Conservation (phyloP, 2,113 vertebrate species). For the Mesembrinibis cayennensis region DNA sequence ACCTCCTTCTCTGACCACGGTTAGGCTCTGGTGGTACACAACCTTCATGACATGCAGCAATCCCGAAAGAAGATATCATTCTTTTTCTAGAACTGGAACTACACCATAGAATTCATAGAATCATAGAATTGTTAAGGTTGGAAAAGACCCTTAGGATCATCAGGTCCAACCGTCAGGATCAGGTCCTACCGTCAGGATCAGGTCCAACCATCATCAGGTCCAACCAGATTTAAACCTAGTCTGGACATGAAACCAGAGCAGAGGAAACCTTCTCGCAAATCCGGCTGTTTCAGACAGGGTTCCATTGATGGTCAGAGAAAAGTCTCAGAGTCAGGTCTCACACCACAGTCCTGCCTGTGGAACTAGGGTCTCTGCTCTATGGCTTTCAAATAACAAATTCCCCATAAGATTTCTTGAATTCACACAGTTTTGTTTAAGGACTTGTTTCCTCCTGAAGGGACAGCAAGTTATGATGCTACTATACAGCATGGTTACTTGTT, state of each 20-base stretch:
- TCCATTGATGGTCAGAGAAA: neutral
- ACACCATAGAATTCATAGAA: too few relatives aligned
- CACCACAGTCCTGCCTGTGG: neutral
- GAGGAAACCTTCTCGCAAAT: neutral
- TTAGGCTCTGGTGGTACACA: neutral
- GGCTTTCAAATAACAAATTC: neutral
- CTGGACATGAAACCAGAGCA: neutral
- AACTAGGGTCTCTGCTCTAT: neutral
- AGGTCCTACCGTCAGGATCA: too few relatives aligned
- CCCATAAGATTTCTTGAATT: neutral
- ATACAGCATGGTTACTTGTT: neutral
- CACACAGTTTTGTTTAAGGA: neutral
- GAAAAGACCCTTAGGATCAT: too few relatives aligned
- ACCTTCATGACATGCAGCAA: neutral
- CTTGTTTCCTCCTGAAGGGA: neutral
- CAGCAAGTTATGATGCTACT: neutral
- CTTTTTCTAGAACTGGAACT: neutral
- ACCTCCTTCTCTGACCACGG: neutral
- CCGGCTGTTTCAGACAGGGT: neutral
- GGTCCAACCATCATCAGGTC: too few relatives aligned
- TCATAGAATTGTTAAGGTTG: too few relatives aligned
- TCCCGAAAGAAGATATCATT: neutral
- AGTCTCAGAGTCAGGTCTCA: neutral
- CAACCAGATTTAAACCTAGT: neutral
- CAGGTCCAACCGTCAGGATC: too few relatives aligned